phyloP scores from a whole-genome alignment of 2,888 invertebrate species.

The Nymphalis polychloros region DNA sequence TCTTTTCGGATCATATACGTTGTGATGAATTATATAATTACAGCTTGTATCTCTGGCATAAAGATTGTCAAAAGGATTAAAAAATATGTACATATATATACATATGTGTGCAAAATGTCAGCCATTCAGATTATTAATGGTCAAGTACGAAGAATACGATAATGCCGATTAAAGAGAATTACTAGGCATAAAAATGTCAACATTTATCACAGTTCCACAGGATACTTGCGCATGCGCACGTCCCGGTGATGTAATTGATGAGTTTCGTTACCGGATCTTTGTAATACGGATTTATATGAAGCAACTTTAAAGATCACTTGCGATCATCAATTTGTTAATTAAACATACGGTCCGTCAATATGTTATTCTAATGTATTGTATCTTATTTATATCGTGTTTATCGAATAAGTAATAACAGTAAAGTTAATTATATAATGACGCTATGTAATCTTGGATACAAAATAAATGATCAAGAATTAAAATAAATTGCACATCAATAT shows the following conservation, averaged over 20 bases:
- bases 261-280: constrained; percentile 24
- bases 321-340: constrained; percentile 1
- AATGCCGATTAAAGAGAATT: constrained; percentile 23
- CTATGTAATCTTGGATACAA: too few species aligned
- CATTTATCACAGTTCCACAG: constrained; percentile 22
- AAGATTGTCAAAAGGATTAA: neutral
- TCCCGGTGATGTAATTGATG: constrained; percentile 25
- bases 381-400: neutral
- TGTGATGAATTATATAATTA: too few species aligned
- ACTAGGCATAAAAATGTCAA: constrained; percentile 24
- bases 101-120: constrained; percentile 4
- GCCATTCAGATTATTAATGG: constrained; percentile 10
- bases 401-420: too few species aligned
- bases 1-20: too few species aligned
- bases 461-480: too few species aligned
- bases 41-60: neutral
- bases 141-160: constrained; percentile 8
- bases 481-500: too few species aligned
- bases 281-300: constrained; percentile 18
- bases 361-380: neutral
- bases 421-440: too few species aligned
- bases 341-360: neutral
- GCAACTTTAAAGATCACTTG: constrained; percentile 20
- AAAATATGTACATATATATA: neutral
- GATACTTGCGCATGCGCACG: constrained; percentile 10